Evolutionary conservation across 2,888 invertebrate species (phyloP).

Genomic region (Clepsis dumicolana): DNA sequence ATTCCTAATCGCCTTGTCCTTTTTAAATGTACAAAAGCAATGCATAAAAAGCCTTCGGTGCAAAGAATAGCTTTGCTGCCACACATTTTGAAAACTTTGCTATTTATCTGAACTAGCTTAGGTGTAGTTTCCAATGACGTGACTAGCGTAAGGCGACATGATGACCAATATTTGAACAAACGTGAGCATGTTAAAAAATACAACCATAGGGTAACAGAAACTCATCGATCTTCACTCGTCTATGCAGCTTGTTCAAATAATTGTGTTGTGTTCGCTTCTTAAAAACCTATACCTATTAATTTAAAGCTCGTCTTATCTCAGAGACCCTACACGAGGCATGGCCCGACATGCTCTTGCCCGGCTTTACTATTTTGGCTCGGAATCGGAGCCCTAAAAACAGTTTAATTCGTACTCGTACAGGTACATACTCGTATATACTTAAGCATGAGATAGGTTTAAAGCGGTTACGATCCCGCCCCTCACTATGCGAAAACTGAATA

Average conservation of each 20-base stretch:
- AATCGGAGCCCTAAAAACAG: too few species aligned
- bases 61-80: background rate
- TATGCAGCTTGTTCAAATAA: background rate
- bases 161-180: background rate
- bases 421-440: background rate
- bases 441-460: slow-evolving; percentile 26
- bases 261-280: background rate
- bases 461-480: slow-evolving; percentile 54
- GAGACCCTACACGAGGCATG: too few species aligned
- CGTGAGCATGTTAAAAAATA: background rate
- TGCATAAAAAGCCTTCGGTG: slow-evolving; percentile 57
- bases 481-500: slow-evolving; percentile 53
- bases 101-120: background rate
- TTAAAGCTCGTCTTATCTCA: too few species aligned
- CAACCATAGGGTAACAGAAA: background rate
- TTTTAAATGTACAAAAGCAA: slow-evolving; percentile 74
- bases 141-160: background rate
- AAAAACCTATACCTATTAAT: too few species aligned
- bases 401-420: too few species aligned
- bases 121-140: background rate
- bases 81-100: slow-evolving; percentile 10
- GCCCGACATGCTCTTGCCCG: too few species aligned
- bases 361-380: too few species aligned
- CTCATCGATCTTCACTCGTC: background rate
- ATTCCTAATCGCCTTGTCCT: slow-evolving; percentile 80